These are phyloP conservation scores for Anas platyrhynchos DNA, from an alignment of 2,113 vertebrate species.

Conservation along the genomic window DNA sequence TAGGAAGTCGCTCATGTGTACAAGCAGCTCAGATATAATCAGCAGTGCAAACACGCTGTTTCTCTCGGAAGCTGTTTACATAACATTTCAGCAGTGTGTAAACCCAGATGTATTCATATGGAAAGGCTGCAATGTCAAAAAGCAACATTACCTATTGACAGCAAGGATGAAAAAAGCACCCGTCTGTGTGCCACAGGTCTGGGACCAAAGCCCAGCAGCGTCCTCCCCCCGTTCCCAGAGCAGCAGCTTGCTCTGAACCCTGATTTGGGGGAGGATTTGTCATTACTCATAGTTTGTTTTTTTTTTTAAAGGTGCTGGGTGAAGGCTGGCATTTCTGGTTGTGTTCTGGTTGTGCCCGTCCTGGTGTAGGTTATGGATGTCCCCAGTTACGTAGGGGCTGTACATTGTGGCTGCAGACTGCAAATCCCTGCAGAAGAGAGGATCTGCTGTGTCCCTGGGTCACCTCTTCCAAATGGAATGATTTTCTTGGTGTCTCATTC, in stretches of 20 bases:
- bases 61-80: conserved; percentile 20
- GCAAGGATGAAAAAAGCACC: not conserved
- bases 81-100: not conserved
- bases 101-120: not conserved
- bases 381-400: not conserved
- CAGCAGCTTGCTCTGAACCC: not conserved
- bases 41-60: not conserved
- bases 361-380: not conserved
- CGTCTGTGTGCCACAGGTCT: fast-evolving
- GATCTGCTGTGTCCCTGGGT: not conserved
- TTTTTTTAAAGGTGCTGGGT: not conserved
- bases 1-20: not conserved
- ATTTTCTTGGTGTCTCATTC: too few species aligned
- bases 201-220: not conserved
- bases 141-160: not conserved
- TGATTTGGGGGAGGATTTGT: not conserved
- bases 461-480: not conserved
- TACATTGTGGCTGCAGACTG: not conserved
- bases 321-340: not conserved
- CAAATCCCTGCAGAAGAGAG: not conserved
- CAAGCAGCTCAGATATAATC: not conserved
- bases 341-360: too few species aligned
- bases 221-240: fast-evolving
- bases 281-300: not conserved
- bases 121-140: not conserved